Evolutionary conservation across 1,140 invertebrate species (phyloP), one percentile per base, ranked within the genome.

Genomic region (Musca vetustissima): DNA sequence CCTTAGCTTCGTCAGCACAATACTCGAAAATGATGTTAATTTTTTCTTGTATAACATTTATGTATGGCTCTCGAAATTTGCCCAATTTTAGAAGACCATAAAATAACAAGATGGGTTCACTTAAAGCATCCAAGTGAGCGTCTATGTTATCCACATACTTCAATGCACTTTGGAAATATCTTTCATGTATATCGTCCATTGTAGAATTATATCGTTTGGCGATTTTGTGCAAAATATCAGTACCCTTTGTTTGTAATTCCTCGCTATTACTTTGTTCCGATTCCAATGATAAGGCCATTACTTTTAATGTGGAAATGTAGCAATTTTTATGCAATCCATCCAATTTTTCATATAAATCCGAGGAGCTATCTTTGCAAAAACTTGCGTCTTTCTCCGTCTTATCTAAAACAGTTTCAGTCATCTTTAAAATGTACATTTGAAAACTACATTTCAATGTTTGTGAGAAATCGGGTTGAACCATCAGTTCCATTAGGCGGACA

Each of bases 381-480:
- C 25, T 7, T 1, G n/a, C 36, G 7, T 24, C 21, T 0, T 73
- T 55, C 8, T 61, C 22, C 0, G 71, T 65, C 68, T 80, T 80
- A 3, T 72, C 65, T 43, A 80, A 28, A 15, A 80, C 57, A 0
- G 76, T 75, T 7, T 80, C 57, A 49, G 77, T 3, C 57, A 64
- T 43, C 32, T 55, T 68, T 19, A 70, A 43, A 7, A 70, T 48
- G 48, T 68, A 70, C 17, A 67, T 17, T 21, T 70, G 69, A 28
- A 70, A 47, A 32, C 47, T 15, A 17, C 48, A 47, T 17, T 70
- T 66, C 13, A 81, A 68, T n/a, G 77, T 84, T 55, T 83, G 83
- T 25, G 84, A 83, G 67, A 84, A 82, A 9, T 76, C 74, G 36
- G 74, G 70, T 48, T 74, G 70, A 2, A 75, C 67, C 0, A 86